Base-by-base conservation (phyloP, 2,888 invertebrate species). In the Protophormia terraenovae region DNA sequence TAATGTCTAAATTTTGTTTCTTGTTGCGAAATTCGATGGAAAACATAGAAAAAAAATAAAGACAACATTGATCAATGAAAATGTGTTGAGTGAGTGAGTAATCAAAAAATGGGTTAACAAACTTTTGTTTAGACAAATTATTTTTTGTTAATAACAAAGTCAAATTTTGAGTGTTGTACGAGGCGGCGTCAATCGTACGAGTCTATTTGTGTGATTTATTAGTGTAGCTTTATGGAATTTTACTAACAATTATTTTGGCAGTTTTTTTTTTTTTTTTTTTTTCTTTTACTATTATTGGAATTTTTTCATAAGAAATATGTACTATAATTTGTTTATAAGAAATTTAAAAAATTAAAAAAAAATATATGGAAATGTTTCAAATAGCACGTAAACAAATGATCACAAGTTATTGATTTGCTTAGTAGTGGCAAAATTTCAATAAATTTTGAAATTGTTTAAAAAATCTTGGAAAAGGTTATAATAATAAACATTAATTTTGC, bases 361-460 rank as follows among this genome's bases (percentile, higher is more conserved):
- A 19, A 29, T 60, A 35, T 64, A 3, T 22, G 38, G n/a, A 32
- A 64, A 64, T 64, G 38, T 41, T 41, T 19, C 12, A 64, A 64
- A 22, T 14, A 14, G 62, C 62, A 62, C 62, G 62, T 62, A 62
- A 58, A 53, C 53, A n/a, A n/a, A n/a, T n/a, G 0, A 53, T 58
- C 16, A 10, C 5, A 14, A 55, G 19, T 16, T 47, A 47, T 47
- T 19, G 7, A 19, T 19, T 14, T 8, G 19, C 47, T 47, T n/a
- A 47, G 7, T 19, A 47, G 1, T 10, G 19, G 19, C 4, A 12
- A 3, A 24, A 3, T 1, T 22, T 53, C 3, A 12, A 53, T 8
- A 24, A 2, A 19, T 2, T 16, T 47, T 19, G 19, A 7, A 16
- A 1, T 8, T 2, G 8, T 8, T 19, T 47, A 7, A 7, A 19